Percentiles rank a stretch among this genome's conserved stretches.
phyloP scores from a whole-genome alignment of 1,140 invertebrate species.

The Ridgeia piscesae region DNA sequence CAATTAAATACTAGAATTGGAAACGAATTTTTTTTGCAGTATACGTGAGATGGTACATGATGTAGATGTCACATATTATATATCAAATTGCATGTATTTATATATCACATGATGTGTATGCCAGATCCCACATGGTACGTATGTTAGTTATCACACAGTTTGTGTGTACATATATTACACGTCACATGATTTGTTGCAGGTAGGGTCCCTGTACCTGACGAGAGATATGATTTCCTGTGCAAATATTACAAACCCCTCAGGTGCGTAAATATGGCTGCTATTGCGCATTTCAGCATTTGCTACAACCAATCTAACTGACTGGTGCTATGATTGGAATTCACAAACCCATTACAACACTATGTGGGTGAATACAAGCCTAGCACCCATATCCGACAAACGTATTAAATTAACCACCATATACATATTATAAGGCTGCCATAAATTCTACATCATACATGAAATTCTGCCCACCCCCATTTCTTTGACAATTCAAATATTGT shows the following conservation, averaged over 20 bases:
- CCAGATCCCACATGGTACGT: not conserved
- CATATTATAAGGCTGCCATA: too few species aligned
- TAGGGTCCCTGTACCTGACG: slow-evolving; percentile 97
- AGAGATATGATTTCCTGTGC: slow-evolving; percentile 88
- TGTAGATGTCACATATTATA: not conserved
- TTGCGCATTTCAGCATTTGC: not conserved
- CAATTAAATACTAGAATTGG: not conserved
- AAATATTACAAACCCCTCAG: slow-evolving; percentile 93
- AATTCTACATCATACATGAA: too few species aligned
- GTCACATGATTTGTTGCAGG: slow-evolving; percentile 63
- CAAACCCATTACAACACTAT: too few species aligned
- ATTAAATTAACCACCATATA: too few species aligned
- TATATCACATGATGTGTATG: not conserved
- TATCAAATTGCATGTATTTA: too few species aligned
- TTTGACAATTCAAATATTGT: too few species aligned
- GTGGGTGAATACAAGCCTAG: too few species aligned
- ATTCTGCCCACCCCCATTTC: too few species aligned
- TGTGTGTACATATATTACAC: not conserved
- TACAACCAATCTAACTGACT: not conserved
- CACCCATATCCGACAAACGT: too few species aligned
- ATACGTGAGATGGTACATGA: too few species aligned
- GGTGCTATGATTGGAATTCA: not conserved
- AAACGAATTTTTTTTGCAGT: not conserved
- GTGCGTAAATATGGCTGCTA: slow-evolving; percentile 61
- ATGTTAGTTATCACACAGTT: not conserved